Conservation (phyloP, 2,888 invertebrate genomes). For the Mongoloraphidia duomilia region DNA sequence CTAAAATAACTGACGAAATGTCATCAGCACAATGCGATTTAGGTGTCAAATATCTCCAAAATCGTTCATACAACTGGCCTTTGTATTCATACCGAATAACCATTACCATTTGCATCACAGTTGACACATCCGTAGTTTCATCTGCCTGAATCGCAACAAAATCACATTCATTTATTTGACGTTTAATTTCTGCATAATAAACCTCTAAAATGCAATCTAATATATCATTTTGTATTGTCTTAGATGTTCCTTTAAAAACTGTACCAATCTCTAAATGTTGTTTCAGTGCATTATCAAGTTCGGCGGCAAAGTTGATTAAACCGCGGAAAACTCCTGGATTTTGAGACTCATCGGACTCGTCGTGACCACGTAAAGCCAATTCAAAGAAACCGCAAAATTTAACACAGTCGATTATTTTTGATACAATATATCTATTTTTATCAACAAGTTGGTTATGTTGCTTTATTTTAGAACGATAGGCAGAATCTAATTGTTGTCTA, state of each 20-base stretch:
- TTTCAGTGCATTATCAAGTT: slow-evolving; percentile 16
- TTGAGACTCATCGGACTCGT: slow-evolving; percentile 16
- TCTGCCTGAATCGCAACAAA: slow-evolving; percentile 10
- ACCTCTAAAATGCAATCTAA: slow-evolving; percentile 21
- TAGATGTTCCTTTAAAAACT: slow-evolving; percentile 23
- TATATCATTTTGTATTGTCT: slow-evolving; percentile 22
- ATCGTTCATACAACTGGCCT: slow-evolving; percentile 14
- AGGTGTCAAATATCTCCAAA: slow-evolving; percentile 14
- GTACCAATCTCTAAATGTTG: no score
- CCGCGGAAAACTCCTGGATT: slow-evolving; percentile 20
- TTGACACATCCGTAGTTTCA: slow-evolving; percentile 16
- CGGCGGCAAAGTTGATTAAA: slow-evolving; percentile 19
- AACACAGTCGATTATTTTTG: slow-evolving; percentile 21
- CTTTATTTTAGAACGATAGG: no score
- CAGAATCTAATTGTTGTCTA: no score
- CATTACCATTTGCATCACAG: slow-evolving; percentile 12
- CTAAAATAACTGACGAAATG: slow-evolving; percentile 9
- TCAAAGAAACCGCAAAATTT: slow-evolving; percentile 22
- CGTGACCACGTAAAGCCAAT: slow-evolving; percentile 20
- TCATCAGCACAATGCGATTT: slow-evolving; percentile 9
- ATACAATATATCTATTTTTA: slow-evolving; percentile 17
- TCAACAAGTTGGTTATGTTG: no score
- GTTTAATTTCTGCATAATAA: slow-evolving; percentile 16
- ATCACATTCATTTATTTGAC: no score
- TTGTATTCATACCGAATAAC: slow-evolving; percentile 15